Conservation (phyloP, 2,797 vertebrate species). For the Phataginus tetradactyla region DNA sequence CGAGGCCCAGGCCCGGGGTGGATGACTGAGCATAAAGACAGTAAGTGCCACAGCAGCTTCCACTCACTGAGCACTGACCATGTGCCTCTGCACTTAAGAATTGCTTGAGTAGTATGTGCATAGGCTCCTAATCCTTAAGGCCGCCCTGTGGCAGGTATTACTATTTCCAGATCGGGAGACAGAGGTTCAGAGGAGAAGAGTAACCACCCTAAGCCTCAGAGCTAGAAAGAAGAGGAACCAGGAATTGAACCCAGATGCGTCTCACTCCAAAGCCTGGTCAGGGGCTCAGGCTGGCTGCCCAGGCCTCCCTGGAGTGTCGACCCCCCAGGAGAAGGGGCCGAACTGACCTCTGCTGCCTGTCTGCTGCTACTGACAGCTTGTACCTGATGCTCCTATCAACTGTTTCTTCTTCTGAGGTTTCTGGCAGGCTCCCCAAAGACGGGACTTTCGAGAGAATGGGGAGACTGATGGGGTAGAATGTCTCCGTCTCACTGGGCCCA, state of each 20-base stretch:
- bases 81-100: too few species aligned
- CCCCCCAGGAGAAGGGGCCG: neutral
- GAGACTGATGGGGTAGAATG: conserved; percentile 55
- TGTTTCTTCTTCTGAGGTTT: conserved; percentile 76
- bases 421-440: neutral
- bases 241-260: neutral
- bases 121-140: neutral
- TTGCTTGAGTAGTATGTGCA: rapidly evolving
- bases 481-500: neutral
- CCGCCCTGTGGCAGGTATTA: too few species aligned
- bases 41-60: neutral
- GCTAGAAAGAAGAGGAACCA: neutral
- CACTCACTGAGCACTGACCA: neutral
- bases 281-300: neutral
- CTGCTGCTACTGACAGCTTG: neutral
- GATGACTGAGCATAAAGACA: neutral
- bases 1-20: neutral
- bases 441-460: neutral
- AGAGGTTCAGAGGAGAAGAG: neutral
- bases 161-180: neutral
- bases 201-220: neutral
- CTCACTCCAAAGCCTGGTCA: too few species aligned
- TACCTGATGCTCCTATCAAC: conserved; percentile 55
- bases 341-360: neutral
- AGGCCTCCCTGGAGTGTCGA: rapidly evolving